Conservation (phyloP, 2,888 invertebrate genomes). For the Cantharis rustica region DNA sequence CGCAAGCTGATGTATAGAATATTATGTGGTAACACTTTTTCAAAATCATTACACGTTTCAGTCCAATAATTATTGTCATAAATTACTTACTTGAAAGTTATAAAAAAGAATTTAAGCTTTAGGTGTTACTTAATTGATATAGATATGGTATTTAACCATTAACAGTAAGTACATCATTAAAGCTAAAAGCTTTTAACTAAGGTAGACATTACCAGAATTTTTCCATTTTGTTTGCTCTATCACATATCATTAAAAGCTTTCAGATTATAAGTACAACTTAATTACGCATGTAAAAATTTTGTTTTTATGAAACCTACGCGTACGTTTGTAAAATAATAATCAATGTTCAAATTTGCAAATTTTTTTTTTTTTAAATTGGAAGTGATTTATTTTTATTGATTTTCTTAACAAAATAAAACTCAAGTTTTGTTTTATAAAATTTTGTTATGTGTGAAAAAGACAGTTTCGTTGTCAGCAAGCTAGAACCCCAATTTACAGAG, state of each 20-base stretch:
- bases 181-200: slow-evolving; percentile 1
- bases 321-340: background rate
- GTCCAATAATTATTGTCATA: too few relatives aligned
- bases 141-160: background rate
- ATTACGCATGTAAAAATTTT: background rate
- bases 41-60: too few relatives aligned
- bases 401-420: background rate
- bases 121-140: background rate
- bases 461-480: slow-evolving; percentile 37
- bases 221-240: slow-evolving; percentile 3
- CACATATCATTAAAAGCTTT: slow-evolving; percentile 3
- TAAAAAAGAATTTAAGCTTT: background rate
- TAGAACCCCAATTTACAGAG: slow-evolving; percentile 28
- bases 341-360: background rate
- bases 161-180: background rate
- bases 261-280: background rate
- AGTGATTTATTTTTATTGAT: background rate
- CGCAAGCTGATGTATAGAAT: too few relatives aligned
- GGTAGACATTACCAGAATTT: background rate
- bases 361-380: background rate
- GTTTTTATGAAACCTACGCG: background rate
- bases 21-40: too few relatives aligned
- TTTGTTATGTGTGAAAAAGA: slow-evolving; percentile 31
- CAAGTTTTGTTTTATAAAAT: slow-evolving; percentile 22
- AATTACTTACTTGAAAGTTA: background rate